Evolutionary conservation across 2,888 invertebrate genomes (phyloP), one percentile per base, ranked within the genome.

Genomic region (Lottia scabra): DNA sequence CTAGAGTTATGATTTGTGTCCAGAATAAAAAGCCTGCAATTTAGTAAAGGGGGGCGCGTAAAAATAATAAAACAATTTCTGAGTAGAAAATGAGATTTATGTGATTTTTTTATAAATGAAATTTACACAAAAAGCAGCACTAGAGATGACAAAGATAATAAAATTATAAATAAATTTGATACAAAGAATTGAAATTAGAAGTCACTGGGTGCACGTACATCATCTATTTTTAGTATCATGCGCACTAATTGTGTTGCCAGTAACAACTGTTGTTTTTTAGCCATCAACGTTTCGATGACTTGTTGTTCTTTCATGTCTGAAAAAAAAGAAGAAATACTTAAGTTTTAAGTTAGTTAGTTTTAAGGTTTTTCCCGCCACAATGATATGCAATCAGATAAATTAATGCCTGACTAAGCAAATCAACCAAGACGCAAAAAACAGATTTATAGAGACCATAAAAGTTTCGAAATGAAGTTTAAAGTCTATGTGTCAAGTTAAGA

Each of bases 201-300:
- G 43, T 79, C 77, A n/a, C 26, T 71, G 12, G 77, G 77, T 43
- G 75, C 92, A 81, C 94, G 93, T 62, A 99, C 95, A 89, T 99
- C 99, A 89, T 99, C 99, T 75, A 99, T 99, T 91, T 99, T 99
- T 80, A 99, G 93, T 80, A 99, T 99, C 99, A 99, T 99, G 90
- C 99, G 98, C 69, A 99, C 99, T 77, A 99, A 92, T 88, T 99
- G 99, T 0, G 99, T 97, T 26, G 99, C 99, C 81, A 99, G 92
- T 45, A 97, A 92, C 75, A 99, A 95, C 91, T 99, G 99, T 87
- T 99, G 98, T 85, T 96, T 95, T 93, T 99, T 99, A 48, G 97
- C 96, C 90, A 96, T 94, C 67, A 99, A 92, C 0, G 99, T 97
- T 91, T 99, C 99, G 74, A 99, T 95, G 16, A 99, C 98, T 89